phyloP scores from a whole-genome alignment of 2,797 vertebrate species.

The Melanotaenia boesemani region DNA sequence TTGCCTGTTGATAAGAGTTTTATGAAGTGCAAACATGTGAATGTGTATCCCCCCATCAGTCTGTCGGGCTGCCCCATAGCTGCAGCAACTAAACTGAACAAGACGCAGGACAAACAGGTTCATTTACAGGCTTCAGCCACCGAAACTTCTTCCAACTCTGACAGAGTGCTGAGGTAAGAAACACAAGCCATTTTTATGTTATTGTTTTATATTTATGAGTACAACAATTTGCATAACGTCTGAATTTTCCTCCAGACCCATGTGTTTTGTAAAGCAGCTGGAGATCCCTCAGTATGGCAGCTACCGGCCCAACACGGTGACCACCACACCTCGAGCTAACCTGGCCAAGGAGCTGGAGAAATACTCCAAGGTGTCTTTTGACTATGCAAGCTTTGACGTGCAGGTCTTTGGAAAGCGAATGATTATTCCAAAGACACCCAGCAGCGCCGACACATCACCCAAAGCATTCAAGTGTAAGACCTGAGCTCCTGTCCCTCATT shows the following conservation, averaged over 20 bases:
- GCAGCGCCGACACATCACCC: conserved; percentile 57
- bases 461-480: no score
- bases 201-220: no score
- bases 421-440: conserved; percentile 97
- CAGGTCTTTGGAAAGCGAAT: conserved; percentile 99
- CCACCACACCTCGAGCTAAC: conserved; percentile 94
- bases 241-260: conserved; percentile 85
- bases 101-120: conserved; percentile 89
- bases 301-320: conserved; percentile 92
- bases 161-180: conserved; percentile 94
- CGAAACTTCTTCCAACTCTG: conserved; percentile 90
- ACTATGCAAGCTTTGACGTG: conserved; percentile 99
- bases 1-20: neutral
- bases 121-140: conserved; percentile 84
- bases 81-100: conserved; percentile 94
- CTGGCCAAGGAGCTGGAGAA: conserved; percentile 99
- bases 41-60: conserved; percentile 68
- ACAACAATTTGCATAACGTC: neutral
- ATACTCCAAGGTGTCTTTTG: conserved; percentile 99
- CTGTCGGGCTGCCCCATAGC: conserved; percentile 97
- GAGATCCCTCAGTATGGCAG: conserved; percentile 97
- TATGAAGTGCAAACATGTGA: conserved; percentile 19
- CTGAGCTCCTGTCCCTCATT: no score
- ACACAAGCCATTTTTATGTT: no score
- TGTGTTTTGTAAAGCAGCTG: conserved; percentile 99